Evolutionary conservation across 2,113 vertebrate genomes (phyloP).

Genomic region (Sinocyclocheilus rhinocerous): DNA sequence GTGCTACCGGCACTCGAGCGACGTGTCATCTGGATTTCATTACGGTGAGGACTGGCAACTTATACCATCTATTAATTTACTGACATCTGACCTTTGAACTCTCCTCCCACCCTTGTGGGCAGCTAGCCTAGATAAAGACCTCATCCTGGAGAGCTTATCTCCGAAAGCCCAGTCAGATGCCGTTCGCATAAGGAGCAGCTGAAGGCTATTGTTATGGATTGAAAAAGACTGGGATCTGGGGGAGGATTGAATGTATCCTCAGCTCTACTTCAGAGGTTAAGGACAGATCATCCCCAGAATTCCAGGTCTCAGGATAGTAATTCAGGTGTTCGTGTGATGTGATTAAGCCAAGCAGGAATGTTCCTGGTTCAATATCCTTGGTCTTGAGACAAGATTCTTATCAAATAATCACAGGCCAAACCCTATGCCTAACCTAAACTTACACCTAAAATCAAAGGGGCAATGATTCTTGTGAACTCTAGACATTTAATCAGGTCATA

Average conservation of each 20-base stretch:
- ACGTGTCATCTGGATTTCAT: constrained; percentile 29
- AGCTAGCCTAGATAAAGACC: constrained; percentile 64
- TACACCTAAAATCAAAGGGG: neutral
- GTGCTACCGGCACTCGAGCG: neutral
- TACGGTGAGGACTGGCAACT: constrained; percentile 15
- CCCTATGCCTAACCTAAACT: neutral
- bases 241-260: constrained; percentile 46
- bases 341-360: neutral
- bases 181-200: constrained; percentile 51
- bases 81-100: constrained; percentile 59
- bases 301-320: neutral
- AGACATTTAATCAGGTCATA: neutral
- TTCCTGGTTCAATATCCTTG: neutral
- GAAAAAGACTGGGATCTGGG: constrained; percentile 42
- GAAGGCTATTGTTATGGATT: constrained; percentile 49
- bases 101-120: constrained; percentile 32
- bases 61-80: constrained; percentile 52
- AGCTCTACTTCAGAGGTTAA: neutral
- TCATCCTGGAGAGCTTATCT: constrained; percentile 65
- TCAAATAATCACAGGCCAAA: neutral
- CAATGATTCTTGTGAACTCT: neutral
- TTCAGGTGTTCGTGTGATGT: neutral
- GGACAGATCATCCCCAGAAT: neutral
- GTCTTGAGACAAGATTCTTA: neutral
- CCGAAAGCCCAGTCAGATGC: constrained; percentile 58